These are phyloP conservation scores for Craseonycteris thonglongyai DNA, from an alignment of 2,113 vertebrate species.

Conservation along the genomic window DNA sequence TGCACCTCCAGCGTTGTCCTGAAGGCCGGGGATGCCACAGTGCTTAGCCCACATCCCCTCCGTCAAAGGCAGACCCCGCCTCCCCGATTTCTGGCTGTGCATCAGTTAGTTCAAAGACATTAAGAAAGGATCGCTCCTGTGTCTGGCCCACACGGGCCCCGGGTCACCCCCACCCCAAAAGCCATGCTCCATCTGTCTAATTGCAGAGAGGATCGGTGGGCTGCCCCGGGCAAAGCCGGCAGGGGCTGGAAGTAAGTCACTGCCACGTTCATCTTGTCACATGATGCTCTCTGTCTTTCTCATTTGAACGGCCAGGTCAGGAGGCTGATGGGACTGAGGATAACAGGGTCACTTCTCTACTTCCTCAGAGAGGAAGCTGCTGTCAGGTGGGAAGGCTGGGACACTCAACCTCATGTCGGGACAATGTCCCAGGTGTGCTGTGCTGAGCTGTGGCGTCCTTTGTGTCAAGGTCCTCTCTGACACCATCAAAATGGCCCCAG, in stretches of 20 bases:
- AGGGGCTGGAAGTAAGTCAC: background rate
- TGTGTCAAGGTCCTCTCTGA: background rate
- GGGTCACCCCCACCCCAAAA: background rate
- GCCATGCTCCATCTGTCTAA: rapidly evolving
- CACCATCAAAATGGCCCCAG: background rate
- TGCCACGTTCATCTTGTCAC: no score
- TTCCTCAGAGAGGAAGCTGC: background rate
- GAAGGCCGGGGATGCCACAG: background rate
- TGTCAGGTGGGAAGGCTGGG: no score
- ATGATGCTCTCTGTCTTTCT: background rate
- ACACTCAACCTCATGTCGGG: background rate
- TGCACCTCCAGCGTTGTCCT: background rate
- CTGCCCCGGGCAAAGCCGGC: rapidly evolving
- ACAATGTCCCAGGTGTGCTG: background rate
- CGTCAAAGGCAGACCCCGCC: background rate
- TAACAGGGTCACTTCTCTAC: background rate
- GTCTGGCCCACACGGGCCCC: background rate
- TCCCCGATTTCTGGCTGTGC: background rate
- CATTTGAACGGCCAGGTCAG: background rate
- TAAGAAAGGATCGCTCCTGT: background rate
- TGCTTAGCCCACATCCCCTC: background rate
- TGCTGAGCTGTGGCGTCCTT: background rate
- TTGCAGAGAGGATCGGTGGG: background rate
- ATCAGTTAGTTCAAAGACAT: background rate
- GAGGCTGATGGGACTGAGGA: background rate